Percentiles rank a stretch among this genome's conserved stretches.
Evolutionary conservation across 2,797 vertebrate species (phyloP).

Genomic region (Gallirallus australis): DNA sequence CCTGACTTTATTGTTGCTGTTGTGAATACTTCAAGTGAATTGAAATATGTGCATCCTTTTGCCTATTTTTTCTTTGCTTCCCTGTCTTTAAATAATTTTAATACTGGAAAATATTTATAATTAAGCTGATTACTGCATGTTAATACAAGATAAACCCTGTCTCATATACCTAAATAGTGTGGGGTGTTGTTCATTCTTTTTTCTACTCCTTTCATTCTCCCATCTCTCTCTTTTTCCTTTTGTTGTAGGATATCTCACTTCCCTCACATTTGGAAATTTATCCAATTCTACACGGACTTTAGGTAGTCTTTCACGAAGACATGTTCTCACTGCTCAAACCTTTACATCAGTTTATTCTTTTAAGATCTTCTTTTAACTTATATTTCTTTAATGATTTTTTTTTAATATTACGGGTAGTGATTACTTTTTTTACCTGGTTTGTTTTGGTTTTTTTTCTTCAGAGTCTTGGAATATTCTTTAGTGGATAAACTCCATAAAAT

Average conservation of each 20-base stretch:
- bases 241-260: not conserved
- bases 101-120: not conserved
- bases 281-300: not conserved
- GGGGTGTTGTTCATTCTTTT: rapidly evolving
- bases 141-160: not conserved
- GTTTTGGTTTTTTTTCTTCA: too few relatives aligned
- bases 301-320: not conserved
- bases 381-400: not conserved
- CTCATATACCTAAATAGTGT: not conserved
- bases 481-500: not conserved
- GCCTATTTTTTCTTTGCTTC: not conserved
- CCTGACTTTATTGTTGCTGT: not conserved
- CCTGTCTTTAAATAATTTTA: not conserved
- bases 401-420: rapidly evolving
- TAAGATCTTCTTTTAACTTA: not conserved
- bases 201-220: not conserved
- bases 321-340: rapidly evolving
- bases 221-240: not conserved
- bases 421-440: too few relatives aligned
- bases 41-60: not conserved
- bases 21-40: not conserved
- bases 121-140: not conserved
- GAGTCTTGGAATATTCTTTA: not conserved
- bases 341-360: not conserved
- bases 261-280: not conserved